Evolutionary conservation across 2,888 invertebrate genomes (phyloP).

Genomic region (Diachrysia chrysitis): DNA sequence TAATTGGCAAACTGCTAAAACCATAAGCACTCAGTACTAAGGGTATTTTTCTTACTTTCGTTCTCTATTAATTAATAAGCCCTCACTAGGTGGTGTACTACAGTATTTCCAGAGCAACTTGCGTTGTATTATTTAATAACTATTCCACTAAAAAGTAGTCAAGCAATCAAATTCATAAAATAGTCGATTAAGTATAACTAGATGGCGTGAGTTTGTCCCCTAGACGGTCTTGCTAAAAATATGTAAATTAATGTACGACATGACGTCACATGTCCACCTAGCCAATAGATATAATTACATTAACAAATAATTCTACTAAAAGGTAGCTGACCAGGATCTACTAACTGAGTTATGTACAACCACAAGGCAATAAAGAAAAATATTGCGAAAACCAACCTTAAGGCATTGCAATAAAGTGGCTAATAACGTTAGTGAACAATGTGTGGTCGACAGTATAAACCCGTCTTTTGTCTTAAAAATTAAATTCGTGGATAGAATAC

Average conservation of each 20-base stretch:
- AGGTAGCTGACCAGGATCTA: constrained; percentile 34
- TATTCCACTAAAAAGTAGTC: too few relatives aligned
- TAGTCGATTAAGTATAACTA: constrained; percentile 4
- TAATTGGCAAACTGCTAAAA: too few relatives aligned
- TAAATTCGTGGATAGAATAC: constrained; percentile 8
- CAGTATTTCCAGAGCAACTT: too few relatives aligned
- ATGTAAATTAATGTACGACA: constrained; percentile 29
- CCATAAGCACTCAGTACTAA: too few relatives aligned
- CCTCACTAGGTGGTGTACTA: too few relatives aligned
- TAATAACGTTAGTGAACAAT: neutral
- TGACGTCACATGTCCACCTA: constrained; percentile 26
- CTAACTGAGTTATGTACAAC: neutral
- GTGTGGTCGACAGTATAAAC: neutral
- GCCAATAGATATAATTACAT: constrained; percentile 39
- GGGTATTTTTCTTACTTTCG: too few relatives aligned
- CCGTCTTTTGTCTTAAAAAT: constrained; percentile 1
- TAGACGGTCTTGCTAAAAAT: constrained; percentile 15
- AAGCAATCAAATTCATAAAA: too few relatives aligned
- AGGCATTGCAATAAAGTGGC: neutral
- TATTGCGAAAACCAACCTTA: neutral
- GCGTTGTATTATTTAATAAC: too few relatives aligned
- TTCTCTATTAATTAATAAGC: too few relatives aligned
- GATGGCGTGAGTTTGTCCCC: constrained; percentile 21
- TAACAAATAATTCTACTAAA: constrained; percentile 30
- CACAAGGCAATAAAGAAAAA: neutral